phyloP scores from a whole-genome alignment of 2,113 vertebrate species.

The Stercorarius parasiticus region DNA sequence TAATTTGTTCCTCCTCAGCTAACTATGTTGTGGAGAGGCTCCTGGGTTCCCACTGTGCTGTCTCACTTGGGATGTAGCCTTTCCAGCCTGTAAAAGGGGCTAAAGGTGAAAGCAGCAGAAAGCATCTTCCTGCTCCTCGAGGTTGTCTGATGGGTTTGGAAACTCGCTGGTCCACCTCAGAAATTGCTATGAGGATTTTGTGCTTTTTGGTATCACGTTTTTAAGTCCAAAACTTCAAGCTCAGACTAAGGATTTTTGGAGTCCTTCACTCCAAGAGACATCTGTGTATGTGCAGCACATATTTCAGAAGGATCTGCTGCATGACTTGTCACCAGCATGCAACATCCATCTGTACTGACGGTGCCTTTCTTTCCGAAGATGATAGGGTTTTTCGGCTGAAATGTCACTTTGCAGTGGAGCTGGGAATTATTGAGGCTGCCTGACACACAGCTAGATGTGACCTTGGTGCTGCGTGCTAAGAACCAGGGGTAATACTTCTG shows the following conservation, averaged over 20 bases:
- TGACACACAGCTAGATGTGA: constrained; percentile 40
- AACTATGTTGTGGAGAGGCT: background rate
- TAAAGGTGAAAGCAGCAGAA: background rate
- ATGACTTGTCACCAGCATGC: background rate
- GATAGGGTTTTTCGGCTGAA: background rate
- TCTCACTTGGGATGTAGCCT: background rate
- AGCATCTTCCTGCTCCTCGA: background rate
- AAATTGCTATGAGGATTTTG: background rate
- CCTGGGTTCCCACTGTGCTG: background rate
- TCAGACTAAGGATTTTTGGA: background rate
- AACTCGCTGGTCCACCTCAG: background rate
- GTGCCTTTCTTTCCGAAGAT: constrained; percentile 5
- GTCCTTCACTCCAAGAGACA: background rate
- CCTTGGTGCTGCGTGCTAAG: background rate
- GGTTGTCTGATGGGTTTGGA: background rate
- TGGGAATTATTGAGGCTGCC: constrained; percentile 51
- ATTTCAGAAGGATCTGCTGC: background rate
- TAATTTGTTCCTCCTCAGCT: background rate
- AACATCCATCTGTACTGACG: background rate
- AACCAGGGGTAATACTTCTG: constrained; percentile 10
- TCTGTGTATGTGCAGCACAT: background rate
- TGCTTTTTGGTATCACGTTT: background rate
- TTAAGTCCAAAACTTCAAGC: background rate
- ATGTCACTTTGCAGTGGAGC: background rate
- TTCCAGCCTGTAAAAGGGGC: background rate